A percentile compares a stretch with the other conserved stretches of the same genome.
These are phyloP conservation scores for Polyergus mexicanus DNA, from an alignment of 1,140 invertebrate genomes.

Conservation along the genomic window DNA sequence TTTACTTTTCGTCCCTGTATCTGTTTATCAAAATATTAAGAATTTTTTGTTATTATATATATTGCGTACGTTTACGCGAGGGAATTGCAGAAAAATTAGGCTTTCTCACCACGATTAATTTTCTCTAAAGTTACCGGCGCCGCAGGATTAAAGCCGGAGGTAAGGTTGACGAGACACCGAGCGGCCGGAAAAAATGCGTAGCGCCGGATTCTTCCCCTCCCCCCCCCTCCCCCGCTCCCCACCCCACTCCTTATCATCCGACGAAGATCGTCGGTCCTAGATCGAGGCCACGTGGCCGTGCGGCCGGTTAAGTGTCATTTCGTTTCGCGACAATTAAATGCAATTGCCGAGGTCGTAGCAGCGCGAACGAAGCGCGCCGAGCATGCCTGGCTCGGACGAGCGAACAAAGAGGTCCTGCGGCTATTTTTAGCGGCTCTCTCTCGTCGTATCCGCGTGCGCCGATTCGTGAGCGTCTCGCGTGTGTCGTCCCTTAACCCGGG, in stretches of 20 bases:
- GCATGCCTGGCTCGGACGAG: conserved; percentile 16
- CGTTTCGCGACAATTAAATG: conserved; percentile 67
- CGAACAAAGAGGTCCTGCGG: conserved; percentile 63
- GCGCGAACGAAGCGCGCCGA: conserved; percentile 48
- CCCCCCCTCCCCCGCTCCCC: conserved; percentile 23
- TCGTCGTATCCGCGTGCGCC: conserved; percentile 51
- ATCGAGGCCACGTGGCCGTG: conserved; percentile 39
- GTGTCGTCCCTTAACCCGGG: conserved; percentile 56
- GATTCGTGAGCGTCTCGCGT: conserved; percentile 35
- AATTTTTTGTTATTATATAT: neutral
- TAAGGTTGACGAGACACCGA: conserved; percentile 63
- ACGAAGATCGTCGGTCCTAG: conserved; percentile 4
- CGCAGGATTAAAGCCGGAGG: conserved; percentile 24
- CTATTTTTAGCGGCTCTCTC: conserved; percentile 50
- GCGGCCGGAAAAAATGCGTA: conserved; percentile 45
- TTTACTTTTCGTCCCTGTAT: too few relatives aligned
- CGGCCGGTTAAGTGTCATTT: conserved; percentile 31
- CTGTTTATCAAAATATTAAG: neutral
- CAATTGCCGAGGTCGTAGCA: conserved; percentile 56
- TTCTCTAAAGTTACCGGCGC: conserved; percentile 28
- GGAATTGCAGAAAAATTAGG: neutral
- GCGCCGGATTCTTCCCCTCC: conserved; percentile 5
- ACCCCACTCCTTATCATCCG: conserved; percentile 30
- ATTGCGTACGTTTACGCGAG: neutral
- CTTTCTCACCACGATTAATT: conserved; percentile 48